A percentile compares a stretch with the other conserved stretches of the same genome.
Conservation (phyloP, 2,113 vertebrate species). For the Lophura nycthemera region DNA sequence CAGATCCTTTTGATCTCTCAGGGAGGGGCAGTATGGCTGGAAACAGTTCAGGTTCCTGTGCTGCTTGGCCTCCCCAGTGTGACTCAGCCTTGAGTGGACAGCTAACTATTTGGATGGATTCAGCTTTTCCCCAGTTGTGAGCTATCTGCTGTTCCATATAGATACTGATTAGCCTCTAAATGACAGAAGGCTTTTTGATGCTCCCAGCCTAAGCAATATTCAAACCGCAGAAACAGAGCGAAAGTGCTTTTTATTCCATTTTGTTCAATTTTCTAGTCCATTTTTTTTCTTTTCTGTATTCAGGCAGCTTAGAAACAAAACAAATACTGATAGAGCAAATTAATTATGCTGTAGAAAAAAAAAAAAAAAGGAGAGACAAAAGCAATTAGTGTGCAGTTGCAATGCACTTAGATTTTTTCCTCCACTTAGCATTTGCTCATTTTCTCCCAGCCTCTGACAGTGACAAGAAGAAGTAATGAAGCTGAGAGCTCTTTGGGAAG, state of each 20-base stretch:
- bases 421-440: conserved; percentile 37
- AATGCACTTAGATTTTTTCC: conserved; percentile 21
- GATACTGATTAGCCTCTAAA: background rate
- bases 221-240: conserved; percentile 33
- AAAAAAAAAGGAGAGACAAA: background rate
- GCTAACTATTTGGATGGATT: background rate
- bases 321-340: conserved; percentile 52
- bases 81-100: background rate
- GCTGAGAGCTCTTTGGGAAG: conserved; percentile 23
- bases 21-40: background rate
- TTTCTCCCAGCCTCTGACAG: background rate
- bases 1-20: background rate
- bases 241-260: conserved; percentile 48
- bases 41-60: background rate
- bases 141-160: conserved; percentile 7
- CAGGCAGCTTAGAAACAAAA: conserved; percentile 14
- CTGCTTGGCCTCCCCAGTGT: background rate
- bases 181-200: background rate
- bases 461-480: background rate
- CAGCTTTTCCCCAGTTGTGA: background rate
- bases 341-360: background rate
- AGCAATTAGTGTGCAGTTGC: conserved; percentile 41
- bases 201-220: background rate
- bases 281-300: background rate
- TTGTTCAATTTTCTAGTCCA: conserved; percentile 35